These are phyloP conservation scores for Enteromius paludinosus DNA, from an alignment of 2,797 vertebrate species.

Conservation along the genomic window DNA sequence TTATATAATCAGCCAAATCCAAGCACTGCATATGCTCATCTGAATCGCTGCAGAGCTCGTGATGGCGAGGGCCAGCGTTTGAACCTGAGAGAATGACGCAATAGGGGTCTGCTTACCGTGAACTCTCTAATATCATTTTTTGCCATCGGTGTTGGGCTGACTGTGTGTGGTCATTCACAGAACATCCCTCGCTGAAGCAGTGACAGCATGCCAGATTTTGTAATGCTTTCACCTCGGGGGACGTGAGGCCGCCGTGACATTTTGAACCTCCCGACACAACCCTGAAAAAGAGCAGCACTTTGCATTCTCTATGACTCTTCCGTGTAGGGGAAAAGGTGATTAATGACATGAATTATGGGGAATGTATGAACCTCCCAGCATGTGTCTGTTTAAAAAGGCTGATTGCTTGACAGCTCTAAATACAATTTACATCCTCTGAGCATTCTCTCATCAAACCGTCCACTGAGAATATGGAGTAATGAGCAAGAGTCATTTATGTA, in stretches of 20 bases:
- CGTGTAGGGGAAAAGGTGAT: constrained; percentile 29
- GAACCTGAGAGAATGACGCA: constrained; percentile 62
- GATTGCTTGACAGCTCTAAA: constrained; percentile 54
- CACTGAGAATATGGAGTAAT: constrained; percentile 53
- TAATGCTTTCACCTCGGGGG: constrained; percentile 36
- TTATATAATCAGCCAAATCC: constrained; percentile 83
- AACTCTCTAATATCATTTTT: constrained; percentile 37
- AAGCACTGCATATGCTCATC: constrained; percentile 72
- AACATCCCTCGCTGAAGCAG: constrained; percentile 3
- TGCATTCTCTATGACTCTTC: constrained; percentile 5
- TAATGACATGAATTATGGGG: constrained; percentile 38
- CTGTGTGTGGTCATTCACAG: constrained; percentile 35
- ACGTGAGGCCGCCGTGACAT: constrained; percentile 27
- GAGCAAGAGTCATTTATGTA: constrained; percentile 55
- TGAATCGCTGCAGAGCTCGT: constrained; percentile 64
- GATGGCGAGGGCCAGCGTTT: constrained; percentile 34
- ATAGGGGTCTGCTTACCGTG: constrained; percentile 49
- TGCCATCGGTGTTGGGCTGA: constrained; percentile 23
- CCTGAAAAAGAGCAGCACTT: constrained; percentile 32
- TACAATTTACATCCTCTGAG: constrained; percentile 48
- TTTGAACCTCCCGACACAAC: constrained; percentile 17
- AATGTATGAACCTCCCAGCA: constrained; percentile 36
- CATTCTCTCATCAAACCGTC: constrained; percentile 43
- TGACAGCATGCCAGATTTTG: constrained; percentile 24
- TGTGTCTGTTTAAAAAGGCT: constrained; percentile 34